A percentile compares a stretch with the other conserved stretches of the same genome.
Evolutionary conservation across 2,113 vertebrate species (phyloP).

Genomic region (Motacilla alba): DNA sequence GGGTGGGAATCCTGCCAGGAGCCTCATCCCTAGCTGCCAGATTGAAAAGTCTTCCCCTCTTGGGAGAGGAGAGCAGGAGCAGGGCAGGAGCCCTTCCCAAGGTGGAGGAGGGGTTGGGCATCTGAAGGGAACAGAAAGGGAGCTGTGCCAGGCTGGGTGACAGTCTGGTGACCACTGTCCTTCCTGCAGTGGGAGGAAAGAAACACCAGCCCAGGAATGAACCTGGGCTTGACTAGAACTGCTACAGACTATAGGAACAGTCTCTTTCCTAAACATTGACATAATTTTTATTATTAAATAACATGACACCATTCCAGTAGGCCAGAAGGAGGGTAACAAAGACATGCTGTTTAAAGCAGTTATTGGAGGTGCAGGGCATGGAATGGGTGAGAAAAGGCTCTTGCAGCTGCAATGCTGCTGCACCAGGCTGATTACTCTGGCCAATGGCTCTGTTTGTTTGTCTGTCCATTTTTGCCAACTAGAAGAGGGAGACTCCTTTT

Average conservation of each 20-base stretch:
- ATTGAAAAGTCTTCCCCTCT: not conserved
- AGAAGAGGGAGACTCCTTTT: not conserved
- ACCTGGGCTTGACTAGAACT: not conserved
- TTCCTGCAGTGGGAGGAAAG: not conserved
- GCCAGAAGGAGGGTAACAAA: not conserved
- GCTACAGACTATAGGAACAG: not conserved
- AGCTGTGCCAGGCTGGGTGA: not conserved
- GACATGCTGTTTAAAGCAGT: not conserved
- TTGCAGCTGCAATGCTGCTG: not conserved
- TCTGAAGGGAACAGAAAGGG: not conserved
- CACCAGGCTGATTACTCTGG: not conserved
- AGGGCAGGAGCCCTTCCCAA: not conserved
- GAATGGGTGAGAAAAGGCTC: not conserved
- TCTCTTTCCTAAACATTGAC: not conserved
- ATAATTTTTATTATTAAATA: not conserved
- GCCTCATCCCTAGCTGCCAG: not conserved
- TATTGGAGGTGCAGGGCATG: not conserved
- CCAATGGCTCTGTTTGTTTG: not conserved
- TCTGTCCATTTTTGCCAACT: not conserved
- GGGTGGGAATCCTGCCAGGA: not conserved
- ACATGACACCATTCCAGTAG: not conserved
- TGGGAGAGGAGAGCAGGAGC: not conserved
- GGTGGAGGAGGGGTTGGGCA: not conserved
- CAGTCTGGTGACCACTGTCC: not conserved
- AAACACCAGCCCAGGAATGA: not conserved